These are phyloP conservation scores for Cydia pomonella DNA, from an alignment of 1,140 invertebrate species.

Conservation along the genomic window DNA sequence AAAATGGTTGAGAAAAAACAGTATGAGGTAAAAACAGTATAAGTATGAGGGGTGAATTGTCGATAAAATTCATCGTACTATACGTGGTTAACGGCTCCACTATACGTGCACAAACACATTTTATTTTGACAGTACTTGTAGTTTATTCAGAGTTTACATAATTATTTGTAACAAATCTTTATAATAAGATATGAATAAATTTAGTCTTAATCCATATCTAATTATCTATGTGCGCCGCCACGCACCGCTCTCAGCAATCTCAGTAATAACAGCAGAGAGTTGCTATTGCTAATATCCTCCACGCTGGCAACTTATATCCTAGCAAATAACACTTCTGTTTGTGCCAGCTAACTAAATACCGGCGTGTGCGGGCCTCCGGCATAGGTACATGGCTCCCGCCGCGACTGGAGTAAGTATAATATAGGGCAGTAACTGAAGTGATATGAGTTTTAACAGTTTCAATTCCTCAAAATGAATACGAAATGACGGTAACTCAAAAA, in stretches of 20 bases:
- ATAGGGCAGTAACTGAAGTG: neutral
- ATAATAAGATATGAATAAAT: neutral
- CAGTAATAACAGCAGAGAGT: constrained; percentile 39
- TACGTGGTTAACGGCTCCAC: no score
- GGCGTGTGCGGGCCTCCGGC: constrained; percentile 12
- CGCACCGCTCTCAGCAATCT: constrained; percentile 36
- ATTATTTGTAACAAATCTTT: neutral
- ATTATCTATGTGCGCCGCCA: constrained; percentile 13
- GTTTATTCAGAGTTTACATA: no score
- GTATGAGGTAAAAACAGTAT: no score
- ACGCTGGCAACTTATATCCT: constrained; percentile 9
- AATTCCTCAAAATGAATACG: no score
- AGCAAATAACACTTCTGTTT: constrained; percentile 29
- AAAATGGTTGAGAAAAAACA: no score
- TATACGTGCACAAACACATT: no score
- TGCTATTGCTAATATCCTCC: constrained; percentile 40
- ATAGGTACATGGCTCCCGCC: neutral
- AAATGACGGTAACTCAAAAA: no score
- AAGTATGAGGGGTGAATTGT: no score
- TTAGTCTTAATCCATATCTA: constrained; percentile 5
- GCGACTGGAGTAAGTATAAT: neutral
- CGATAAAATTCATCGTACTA: no score
- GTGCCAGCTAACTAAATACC: constrained; percentile 31
- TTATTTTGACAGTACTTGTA: no score
- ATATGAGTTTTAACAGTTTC: no score